Conservation (phyloP, 64 coral and sea anemone genomes). For the Platygyra sinensis region DNA sequence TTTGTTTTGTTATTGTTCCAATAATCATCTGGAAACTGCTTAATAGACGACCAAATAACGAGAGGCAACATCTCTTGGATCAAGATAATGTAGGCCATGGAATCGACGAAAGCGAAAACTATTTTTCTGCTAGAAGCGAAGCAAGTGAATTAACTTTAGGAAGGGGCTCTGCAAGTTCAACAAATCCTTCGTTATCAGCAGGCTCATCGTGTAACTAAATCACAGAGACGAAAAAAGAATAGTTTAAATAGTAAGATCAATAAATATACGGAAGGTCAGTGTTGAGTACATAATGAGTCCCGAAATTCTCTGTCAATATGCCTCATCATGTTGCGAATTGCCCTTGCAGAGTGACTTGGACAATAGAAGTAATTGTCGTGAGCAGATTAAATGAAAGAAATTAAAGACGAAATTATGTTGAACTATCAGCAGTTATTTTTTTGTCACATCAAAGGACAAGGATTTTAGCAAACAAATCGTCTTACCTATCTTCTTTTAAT, state of each 20-base stretch:
- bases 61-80: not conserved
- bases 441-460: no score
- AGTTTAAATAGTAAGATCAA: not conserved
- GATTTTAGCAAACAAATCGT: no score
- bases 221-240: not conserved
- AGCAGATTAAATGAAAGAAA: no score
- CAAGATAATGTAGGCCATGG: not conserved
- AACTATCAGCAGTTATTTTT: no score
- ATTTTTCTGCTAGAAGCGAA: slow-evolving; percentile 12
- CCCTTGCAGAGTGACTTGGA: no score
- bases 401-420: no score
- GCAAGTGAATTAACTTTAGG: not conserved
- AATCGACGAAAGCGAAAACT: slow-evolving; percentile 1
- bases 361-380: no score
- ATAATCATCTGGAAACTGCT: not conserved
- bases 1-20: not conserved
- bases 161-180: not conserved
- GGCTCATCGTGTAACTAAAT: not conserved
- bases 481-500: no score
- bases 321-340: no score
- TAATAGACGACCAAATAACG: not conserved
- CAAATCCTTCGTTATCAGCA: not conserved
- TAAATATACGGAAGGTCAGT: not conserved
- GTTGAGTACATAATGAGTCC: no score
- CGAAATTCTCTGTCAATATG: no score